phyloP scores from a whole-genome alignment of 2,888 invertebrate species.

The Pteria penguin region DNA sequence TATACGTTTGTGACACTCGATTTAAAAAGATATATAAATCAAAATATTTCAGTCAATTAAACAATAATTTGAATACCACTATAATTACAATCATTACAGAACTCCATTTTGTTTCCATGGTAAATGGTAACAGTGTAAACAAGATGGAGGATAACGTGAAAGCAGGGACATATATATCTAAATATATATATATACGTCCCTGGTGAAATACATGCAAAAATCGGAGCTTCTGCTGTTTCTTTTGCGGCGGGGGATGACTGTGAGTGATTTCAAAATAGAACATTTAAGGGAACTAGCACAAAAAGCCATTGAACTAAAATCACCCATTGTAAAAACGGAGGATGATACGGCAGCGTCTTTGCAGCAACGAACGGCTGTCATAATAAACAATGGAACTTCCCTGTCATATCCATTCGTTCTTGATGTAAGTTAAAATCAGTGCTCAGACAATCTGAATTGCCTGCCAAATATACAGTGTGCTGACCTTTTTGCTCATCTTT shows the following conservation, averaged over 20 bases:
- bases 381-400: background rate
- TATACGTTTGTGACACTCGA: too few relatives aligned
- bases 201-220: too few relatives aligned
- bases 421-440: background rate
- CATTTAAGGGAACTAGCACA: constrained; percentile 2
- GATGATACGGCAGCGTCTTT: constrained; percentile 1
- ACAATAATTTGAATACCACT: too few relatives aligned
- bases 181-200: too few relatives aligned
- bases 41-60: too few relatives aligned
- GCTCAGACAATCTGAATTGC: background rate
- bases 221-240: too few relatives aligned
- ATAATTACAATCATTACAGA: too few relatives aligned
- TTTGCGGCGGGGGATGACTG: background rate
- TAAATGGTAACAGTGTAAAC: too few relatives aligned
- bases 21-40: too few relatives aligned
- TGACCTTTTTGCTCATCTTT: background rate
- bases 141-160: too few relatives aligned
- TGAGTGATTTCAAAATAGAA: constrained; percentile 13
- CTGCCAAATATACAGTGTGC: background rate
- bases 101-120: too few relatives aligned
- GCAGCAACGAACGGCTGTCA: background rate
- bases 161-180: too few relatives aligned
- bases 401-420: background rate
- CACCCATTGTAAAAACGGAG: background rate
- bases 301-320: constrained; percentile 4